phyloP scores from a whole-genome alignment of 2,888 invertebrate species.

The Clostera curtula region DNA sequence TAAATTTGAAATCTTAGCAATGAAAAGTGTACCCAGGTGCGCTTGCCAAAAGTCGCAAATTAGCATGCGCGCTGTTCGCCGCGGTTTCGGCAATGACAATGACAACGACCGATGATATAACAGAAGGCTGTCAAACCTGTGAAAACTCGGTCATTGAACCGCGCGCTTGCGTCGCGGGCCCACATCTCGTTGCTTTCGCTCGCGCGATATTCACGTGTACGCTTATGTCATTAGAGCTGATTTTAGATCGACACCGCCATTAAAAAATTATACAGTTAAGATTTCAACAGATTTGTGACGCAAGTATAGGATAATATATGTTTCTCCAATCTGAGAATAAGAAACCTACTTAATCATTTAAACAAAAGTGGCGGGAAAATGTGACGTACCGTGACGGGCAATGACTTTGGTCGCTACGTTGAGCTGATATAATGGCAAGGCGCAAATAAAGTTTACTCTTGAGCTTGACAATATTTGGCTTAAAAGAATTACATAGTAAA shows the following conservation, averaged over 20 bases:
- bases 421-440: too few relatives aligned
- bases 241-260: constrained; percentile 30
- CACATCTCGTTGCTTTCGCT: constrained; percentile 54
- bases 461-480: too few relatives aligned
- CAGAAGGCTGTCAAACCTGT: constrained; percentile 73
- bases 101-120: constrained; percentile 73
- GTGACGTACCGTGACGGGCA: background rate
- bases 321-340: constrained; percentile 17
- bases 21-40: constrained; percentile 42
- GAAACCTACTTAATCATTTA: constrained; percentile 22
- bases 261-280: constrained; percentile 45
- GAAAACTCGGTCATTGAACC: constrained; percentile 75
- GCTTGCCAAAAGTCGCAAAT: constrained; percentile 49
- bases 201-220: constrained; percentile 58
- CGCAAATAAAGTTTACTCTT: too few relatives aligned
- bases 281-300: constrained; percentile 40
- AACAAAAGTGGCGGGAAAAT: constrained; percentile 13
- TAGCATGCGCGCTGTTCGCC: constrained; percentile 35
- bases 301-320: constrained; percentile 33
- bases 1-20: constrained; percentile 19
- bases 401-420: constrained; percentile 9
- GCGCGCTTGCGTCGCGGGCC: constrained; percentile 45
- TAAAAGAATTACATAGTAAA: too few relatives aligned
- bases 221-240: constrained; percentile 43
- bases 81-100: constrained; percentile 74